Percentiles rank a stretch among this genome's conserved stretches.
Conservation (phyloP, 2,888 invertebrate species). For the Amphiduros pacificus region DNA sequence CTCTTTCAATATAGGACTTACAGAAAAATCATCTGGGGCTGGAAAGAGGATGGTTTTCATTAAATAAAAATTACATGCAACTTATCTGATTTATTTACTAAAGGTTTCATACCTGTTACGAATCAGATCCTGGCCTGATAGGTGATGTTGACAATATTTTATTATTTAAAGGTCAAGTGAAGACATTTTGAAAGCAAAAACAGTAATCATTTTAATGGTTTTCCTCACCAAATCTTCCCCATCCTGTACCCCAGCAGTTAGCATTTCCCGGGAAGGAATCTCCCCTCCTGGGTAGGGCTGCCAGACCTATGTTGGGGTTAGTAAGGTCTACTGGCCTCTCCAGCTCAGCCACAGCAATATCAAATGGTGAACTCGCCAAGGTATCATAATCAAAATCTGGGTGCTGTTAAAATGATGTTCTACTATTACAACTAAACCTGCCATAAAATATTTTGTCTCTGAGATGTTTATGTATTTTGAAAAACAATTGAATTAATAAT, state of each 20-base stretch:
- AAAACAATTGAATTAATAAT: too few species aligned
- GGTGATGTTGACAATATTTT: too few species aligned
- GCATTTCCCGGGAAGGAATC: conserved; percentile 20
- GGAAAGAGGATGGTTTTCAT: background rate
- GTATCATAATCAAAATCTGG: background rate
- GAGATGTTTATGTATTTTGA: too few species aligned
- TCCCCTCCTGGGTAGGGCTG: conserved; percentile 13
- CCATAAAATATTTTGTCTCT: too few species aligned
- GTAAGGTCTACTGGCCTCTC: conserved; percentile 10
- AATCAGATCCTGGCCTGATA: too few species aligned
- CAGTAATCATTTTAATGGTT: too few species aligned
- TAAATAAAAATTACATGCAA: too few species aligned
- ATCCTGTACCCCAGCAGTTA: conserved; percentile 28
- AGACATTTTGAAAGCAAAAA: too few species aligned
- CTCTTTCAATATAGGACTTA: background rate
- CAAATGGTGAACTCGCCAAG: background rate
- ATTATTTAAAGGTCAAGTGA: too few species aligned
- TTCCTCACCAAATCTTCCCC: conserved; percentile 21
- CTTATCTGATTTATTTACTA: too few species aligned
- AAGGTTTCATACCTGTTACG: too few species aligned
- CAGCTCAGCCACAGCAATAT: conserved; percentile 22
- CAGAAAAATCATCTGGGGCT: conserved; percentile 4
- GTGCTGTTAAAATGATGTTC: background rate
- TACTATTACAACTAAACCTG: too few species aligned
- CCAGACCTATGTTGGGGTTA: conserved; percentile 7